Evolutionary conservation across 2,797 vertebrate species (phyloP), one percentile per base, ranked within the genome.

Genomic region (Molossus alvarezi): DNA sequence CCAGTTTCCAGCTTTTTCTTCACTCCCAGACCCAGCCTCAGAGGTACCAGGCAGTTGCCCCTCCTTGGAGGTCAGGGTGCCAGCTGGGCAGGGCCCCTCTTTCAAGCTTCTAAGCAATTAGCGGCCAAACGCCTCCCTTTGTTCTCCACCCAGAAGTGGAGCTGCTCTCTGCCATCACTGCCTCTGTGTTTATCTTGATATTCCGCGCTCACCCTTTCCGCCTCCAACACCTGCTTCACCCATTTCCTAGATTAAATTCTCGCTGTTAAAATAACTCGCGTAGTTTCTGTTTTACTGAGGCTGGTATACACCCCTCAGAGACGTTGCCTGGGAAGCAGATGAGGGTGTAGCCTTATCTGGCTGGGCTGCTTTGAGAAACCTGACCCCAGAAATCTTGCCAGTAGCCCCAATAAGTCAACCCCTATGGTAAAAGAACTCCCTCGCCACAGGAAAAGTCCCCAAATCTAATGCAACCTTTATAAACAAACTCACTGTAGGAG

Each of bases 121-220:
- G 77, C 41, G 12, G 1, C 2, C 20, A 67, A 0, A 57, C 3
- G 82, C 51, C 76, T 84, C 12, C 9, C 17, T 69, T 37, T 79
- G 64, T 37, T 81, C 25, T 75, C 33, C 55, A 21, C 11, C 37
- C 65, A 91, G 73, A 85, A 8, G 3, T 12, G 20, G 23, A 69
- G 33, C 37, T 60, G 20, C 55, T 84, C 88, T 60, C 57, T 37
- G 29, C 0, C 76, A 37, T 71, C 60, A 57, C 53, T 45, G 5
- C 41, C 20, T 80, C 67, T 45, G 55, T 62, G 25, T 93, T 84
- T 71, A 60, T 53, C 60, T 60, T 71, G 60, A 51, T 41, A 57
- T 10, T 80, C 14, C 33, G n/a, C 25, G 29, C 97, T 98, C 98
- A 53, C n/a, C 23, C 65, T 72, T 91, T 91, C 2, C 37, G 29